Base-by-base conservation (phyloP, 2,888 invertebrate genomes). In the Nomada flava region DNA sequence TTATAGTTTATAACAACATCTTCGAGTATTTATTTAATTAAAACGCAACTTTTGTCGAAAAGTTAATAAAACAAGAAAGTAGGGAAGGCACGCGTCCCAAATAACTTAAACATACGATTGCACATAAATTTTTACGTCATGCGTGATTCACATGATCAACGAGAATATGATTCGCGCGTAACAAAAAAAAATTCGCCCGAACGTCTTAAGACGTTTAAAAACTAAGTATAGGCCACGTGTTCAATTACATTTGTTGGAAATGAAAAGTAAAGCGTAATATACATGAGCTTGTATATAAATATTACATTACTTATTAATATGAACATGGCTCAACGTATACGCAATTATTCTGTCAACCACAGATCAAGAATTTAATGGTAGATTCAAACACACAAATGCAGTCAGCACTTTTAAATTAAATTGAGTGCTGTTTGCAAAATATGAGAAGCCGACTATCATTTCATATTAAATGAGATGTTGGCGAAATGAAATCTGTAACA, bases 271-370 rank as follows among this genome's bases (percentile, higher is more conserved):
- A 64, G 64, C 52, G 44, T 82, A 78, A 73, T 67, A 73, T 84
- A 79, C 76, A 78, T 68, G 67, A 62, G 47, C 53, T 63, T 42
- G 52, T 70, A 84, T 68, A 86, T 72, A 82, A 82, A 77, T 72
- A 74, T 77, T 79, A 86, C 59, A 73, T 73, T 83, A 86, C 64
- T 77, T 62, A 72, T 83, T 83, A 78, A 83, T 79, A 80, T 73
- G 72, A 88, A 88, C 70, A 81, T 86, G 57, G 57, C 55, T 87
- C 73, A 82, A 70, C 74, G 70, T 79, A 81, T 79, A 79, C 71
- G 77, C 64, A 72, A 67, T 59, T 53, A 57, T 67, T 71, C n/a
- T 15, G 47, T 13, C 20, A 81, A 85, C 64, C 44, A 73, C 69
- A 67, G 77, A 72, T 68, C 13, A 29, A 80, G 62, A 68, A 67